These are phyloP conservation scores for Cataglyphis albicans DNA, from an alignment of 2,888 invertebrate genomes.

Conservation along the genomic window DNA sequence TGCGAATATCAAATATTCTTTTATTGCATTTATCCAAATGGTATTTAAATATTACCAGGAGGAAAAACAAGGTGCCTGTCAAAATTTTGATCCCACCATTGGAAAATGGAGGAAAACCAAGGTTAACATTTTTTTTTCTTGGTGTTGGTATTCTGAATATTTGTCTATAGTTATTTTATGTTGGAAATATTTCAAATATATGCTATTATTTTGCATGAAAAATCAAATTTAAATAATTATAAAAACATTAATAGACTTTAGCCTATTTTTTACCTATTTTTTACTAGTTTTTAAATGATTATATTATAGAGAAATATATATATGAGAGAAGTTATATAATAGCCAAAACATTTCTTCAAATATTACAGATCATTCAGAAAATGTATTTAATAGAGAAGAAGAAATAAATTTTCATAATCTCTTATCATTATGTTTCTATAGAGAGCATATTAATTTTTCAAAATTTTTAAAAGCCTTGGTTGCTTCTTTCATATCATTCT, in stretches of 20 bases:
- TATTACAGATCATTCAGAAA: neutral
- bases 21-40: conserved; percentile 58
- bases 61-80: conserved; percentile 85
- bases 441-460: neutral
- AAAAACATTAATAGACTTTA: neutral
- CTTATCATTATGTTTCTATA: neutral
- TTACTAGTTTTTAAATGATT: neutral
- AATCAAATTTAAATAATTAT: neutral
- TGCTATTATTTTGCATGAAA: conserved; percentile 32
- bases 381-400: neutral
- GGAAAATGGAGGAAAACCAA: conserved; percentile 83
- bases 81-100: conserved; percentile 84
- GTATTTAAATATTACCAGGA: conserved; percentile 82
- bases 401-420: conserved; percentile 7
- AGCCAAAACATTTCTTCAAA: neutral
- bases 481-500: neutral
- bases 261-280: neutral
- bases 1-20: conserved; percentile 7
- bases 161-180: conserved; percentile 12
- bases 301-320: neutral
- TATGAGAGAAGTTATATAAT: neutral
- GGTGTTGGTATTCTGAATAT: conserved; percentile 67
- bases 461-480: neutral
- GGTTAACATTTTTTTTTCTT: conserved; percentile 82
- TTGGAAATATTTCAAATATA: neutral